Conservation (phyloP, 2,888 invertebrate genomes). For the Rotaria socialis region DNA sequence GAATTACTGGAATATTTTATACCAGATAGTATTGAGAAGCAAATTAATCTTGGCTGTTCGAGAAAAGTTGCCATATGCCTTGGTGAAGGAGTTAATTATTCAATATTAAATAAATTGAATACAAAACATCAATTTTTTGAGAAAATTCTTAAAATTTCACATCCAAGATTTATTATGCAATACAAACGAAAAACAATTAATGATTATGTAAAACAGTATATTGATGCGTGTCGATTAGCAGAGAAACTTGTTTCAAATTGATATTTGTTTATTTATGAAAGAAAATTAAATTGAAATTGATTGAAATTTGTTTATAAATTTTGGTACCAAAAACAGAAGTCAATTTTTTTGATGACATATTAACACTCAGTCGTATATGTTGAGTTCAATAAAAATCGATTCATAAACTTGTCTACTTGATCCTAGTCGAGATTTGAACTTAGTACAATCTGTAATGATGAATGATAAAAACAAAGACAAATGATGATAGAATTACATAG, state of each 20-base stretch:
- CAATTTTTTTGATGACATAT: background rate
- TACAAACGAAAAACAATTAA: constrained; percentile 4
- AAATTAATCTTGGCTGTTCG: constrained; percentile 21
- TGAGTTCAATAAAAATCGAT: background rate
- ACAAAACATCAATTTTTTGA: background rate
- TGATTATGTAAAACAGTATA: background rate
- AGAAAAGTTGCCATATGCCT: background rate
- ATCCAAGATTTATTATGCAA: constrained; percentile 29
- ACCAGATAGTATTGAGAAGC: background rate
- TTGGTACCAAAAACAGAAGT: background rate
- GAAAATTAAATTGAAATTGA: background rate
- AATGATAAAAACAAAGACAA: background rate
- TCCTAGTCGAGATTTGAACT: background rate
- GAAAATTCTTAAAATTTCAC: background rate
- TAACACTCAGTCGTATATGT: background rate
- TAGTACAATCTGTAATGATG: background rate
- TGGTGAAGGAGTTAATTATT: background rate
- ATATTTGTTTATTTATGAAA: background rate
- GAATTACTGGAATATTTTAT: constrained; percentile 1
- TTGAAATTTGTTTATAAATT: background rate
- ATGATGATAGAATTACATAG: background rate
- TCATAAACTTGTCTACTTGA: background rate
- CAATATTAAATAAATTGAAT: constrained; percentile 9
- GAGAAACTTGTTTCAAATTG: background rate
- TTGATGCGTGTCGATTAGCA: constrained; percentile 17